phyloP scores from a whole-genome alignment of 2,113 vertebrate genomes.

The Cepphus grylle region DNA sequence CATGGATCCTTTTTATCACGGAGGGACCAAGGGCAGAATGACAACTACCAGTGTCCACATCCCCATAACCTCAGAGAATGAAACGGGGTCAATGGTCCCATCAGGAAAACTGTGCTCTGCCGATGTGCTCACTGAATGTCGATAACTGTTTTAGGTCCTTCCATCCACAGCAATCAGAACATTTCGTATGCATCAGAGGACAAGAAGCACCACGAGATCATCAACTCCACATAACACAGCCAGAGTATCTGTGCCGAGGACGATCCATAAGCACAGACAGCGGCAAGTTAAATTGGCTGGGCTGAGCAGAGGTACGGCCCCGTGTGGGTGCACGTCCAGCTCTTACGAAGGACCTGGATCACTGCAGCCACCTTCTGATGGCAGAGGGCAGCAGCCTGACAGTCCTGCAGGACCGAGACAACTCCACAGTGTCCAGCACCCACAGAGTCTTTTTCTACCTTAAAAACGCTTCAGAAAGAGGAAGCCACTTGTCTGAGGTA shows the following conservation, averaged over 20 bases:
- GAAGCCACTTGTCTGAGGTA: background rate
- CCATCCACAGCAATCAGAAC: rapidly evolving
- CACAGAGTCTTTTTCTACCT: background rate
- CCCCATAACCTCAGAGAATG: rapidly evolving
- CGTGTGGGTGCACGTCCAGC: rapidly evolving
- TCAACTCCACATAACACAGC: rapidly evolving
- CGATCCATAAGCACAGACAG: background rate
- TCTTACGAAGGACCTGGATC: background rate
- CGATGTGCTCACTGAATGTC: rapidly evolving
- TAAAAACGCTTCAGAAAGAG: rapidly evolving
- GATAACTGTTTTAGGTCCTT: rapidly evolving
- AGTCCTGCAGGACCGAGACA: background rate
- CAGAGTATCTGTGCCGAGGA: background rate
- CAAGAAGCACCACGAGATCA: background rate
- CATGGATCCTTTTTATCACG: background rate
- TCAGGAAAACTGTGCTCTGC: background rate
- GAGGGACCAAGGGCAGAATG: background rate
- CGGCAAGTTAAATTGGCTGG: rapidly evolving
- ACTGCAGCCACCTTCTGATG: constrained; percentile 3
- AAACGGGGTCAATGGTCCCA: rapidly evolving
- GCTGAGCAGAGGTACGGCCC: background rate
- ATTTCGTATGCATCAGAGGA: background rate
- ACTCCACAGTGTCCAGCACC: background rate
- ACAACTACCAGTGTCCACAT: rapidly evolving
- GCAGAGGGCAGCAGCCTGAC: background rate